These are phyloP conservation scores for Hypercompe scribonia DNA, from an alignment of 2,888 invertebrate species.

Conservation along the genomic window DNA sequence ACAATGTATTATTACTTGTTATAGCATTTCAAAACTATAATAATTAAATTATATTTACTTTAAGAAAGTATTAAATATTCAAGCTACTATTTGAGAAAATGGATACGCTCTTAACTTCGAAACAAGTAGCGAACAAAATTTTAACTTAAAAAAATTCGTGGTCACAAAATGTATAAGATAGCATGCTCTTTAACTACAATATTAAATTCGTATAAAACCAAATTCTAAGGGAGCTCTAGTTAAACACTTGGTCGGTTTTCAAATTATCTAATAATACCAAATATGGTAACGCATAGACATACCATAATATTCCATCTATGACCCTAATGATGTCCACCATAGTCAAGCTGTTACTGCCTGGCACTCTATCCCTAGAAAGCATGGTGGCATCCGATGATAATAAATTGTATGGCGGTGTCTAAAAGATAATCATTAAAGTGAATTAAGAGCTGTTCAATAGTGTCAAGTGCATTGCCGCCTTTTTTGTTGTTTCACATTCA, in stretches of 20 bases:
- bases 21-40: too few species aligned
- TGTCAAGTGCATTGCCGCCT: too few species aligned
- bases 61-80: neutral
- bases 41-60: too few species aligned
- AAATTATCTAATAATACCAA: neutral
- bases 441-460: neutral
- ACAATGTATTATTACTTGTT: too few species aligned
- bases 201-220: too few species aligned
- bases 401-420: constrained; percentile 79
- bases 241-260: neutral
- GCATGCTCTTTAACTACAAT: too few species aligned
- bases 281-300: constrained; percentile 24
- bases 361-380: constrained; percentile 45
- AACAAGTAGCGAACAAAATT: too few species aligned
- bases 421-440: constrained; percentile 30
- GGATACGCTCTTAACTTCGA: too few species aligned
- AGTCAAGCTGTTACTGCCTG: constrained; percentile 70
- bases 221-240: neutral
- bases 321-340: constrained; percentile 70
- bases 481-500: too few species aligned
- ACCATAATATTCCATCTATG: constrained; percentile 80
- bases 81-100: neutral
- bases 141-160: too few species aligned
- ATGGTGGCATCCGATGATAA: constrained; percentile 60
- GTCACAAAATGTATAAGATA: too few species aligned